phyloP scores from a whole-genome alignment of 2,113 vertebrate species.

The Hippoglossus stenolepis region DNA sequence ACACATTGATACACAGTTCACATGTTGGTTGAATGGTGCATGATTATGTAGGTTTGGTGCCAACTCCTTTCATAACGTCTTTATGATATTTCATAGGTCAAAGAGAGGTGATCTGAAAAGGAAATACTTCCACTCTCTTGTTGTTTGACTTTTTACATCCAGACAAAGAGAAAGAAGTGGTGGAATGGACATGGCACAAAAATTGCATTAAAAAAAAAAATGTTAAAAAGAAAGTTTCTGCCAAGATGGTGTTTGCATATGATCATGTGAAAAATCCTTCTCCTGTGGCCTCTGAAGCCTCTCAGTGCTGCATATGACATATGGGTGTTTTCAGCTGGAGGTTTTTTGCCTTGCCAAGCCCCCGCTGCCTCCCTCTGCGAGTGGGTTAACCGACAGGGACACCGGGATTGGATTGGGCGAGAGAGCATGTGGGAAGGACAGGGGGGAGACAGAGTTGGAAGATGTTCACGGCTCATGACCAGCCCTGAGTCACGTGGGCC shows the following conservation, averaged over 20 bases:
- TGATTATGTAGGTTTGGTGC: neutral
- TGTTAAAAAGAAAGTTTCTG: neutral
- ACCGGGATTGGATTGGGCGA: constrained; percentile 52
- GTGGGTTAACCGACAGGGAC: constrained; percentile 55
- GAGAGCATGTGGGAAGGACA: constrained; percentile 47
- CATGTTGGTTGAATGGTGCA: neutral
- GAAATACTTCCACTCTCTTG: neutral
- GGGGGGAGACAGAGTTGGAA: constrained; percentile 52
- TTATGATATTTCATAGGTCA: neutral
- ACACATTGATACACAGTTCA: neutral
- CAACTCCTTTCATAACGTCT: neutral
- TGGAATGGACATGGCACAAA: neutral
- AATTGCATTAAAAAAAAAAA: too few species aligned
- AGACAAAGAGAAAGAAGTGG: neutral
- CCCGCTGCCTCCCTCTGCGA: constrained; percentile 53
- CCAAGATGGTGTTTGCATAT: neutral
- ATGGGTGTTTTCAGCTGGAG: constrained; percentile 44
- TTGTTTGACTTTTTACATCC: neutral
- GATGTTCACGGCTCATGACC: constrained; percentile 60
- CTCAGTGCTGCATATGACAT: constrained; percentile 9
- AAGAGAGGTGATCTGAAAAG: neutral
- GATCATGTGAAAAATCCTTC: neutral
- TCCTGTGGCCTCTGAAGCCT: constrained; percentile 4
- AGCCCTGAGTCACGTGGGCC: constrained; percentile 62
- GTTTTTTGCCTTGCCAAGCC: constrained; percentile 38